phyloP scores from a whole-genome alignment of 1,140 invertebrate species.

The Pseudomyrmex flavicornis region DNA sequence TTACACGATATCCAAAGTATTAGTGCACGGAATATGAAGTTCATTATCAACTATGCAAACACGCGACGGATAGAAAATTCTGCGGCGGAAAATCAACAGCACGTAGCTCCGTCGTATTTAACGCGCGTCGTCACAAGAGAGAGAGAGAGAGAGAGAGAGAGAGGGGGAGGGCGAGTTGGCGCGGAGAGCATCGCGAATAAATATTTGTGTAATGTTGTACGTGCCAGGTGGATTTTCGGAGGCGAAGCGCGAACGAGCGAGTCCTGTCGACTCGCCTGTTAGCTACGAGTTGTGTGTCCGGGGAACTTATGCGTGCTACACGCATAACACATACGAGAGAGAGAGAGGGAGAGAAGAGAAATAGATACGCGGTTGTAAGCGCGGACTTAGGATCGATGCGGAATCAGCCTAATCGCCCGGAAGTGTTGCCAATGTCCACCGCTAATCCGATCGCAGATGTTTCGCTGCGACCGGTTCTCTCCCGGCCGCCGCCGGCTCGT shows the following conservation, averaged over 20 bases:
- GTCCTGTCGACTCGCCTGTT: neutral
- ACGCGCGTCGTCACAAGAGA: neutral
- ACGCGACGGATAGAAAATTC: conserved; percentile 10
- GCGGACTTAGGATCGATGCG: conserved; percentile 75
- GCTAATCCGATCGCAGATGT: conserved; percentile 81
- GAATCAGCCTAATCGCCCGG: conserved; percentile 81
- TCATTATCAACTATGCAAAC: conserved; percentile 41
- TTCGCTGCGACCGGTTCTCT: conserved; percentile 65
- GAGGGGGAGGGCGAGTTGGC: too few species aligned
- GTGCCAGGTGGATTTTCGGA: conserved; percentile 17
- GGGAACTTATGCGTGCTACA: conserved; percentile 44
- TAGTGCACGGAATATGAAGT: neutral
- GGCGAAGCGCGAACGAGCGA: neutral
- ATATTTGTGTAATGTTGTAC: conserved; percentile 27
- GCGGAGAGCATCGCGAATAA: conserved; percentile 42
- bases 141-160: neutral
- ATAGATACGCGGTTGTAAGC: conserved; percentile 71
- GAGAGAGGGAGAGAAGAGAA: neutral
- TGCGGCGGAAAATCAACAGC: conserved; percentile 9
- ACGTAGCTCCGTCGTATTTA: conserved; percentile 48
- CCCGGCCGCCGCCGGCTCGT: neutral
- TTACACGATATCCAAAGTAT: neutral
- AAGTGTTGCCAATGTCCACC: conserved; percentile 81
- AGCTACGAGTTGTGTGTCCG: conserved; percentile 22
- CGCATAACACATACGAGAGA: neutral